phyloP scores from a whole-genome alignment of 2,113 vertebrate species.

The Sebastes schlegelii region DNA sequence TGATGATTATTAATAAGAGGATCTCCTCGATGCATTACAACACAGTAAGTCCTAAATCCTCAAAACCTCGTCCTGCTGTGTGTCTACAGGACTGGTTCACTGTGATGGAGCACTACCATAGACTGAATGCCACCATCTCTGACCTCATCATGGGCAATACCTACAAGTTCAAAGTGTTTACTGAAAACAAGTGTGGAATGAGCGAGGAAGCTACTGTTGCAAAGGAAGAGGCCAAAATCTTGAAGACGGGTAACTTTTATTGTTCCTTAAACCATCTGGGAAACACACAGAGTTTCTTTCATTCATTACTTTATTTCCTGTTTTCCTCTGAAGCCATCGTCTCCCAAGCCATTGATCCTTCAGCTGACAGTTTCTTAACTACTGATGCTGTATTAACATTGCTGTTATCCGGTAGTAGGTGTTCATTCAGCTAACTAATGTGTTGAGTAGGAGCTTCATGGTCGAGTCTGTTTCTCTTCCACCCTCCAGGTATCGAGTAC shows the following conservation, averaged over 20 bases:
- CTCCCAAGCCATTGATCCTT: no score
- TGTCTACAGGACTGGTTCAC: conserved; percentile 95
- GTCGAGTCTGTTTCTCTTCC: neutral
- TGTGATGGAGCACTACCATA: conserved; percentile 91
- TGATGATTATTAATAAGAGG: neutral
- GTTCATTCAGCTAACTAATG: no score
- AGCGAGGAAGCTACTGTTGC: conserved; percentile 80
- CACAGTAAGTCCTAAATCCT: neutral
- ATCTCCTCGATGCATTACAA: neutral
- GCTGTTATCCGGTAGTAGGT: neutral
- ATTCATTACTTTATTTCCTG: neutral
- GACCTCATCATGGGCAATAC: conserved; percentile 97
- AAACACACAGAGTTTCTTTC: neutral
- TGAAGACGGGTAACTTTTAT: conserved; percentile 87
- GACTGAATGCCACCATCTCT: conserved; percentile 92
- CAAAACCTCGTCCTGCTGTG: neutral
- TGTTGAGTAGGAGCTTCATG: neutral
- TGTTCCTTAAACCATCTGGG: no score
- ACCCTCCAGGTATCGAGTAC: conserved; percentile 80
- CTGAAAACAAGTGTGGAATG: conserved; percentile 91
- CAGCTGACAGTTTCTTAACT: no score
- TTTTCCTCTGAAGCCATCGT: neutral
- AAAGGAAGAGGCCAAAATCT: conserved; percentile 85
- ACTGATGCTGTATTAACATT: neutral
- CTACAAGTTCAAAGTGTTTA: conserved; percentile 92